A percentile compares a stretch with the other conserved stretches of the same genome.
These are phyloP conservation scores for Spea hammondii DNA, from an alignment of 2,797 vertebrate genomes.

Conservation along the genomic window DNA sequence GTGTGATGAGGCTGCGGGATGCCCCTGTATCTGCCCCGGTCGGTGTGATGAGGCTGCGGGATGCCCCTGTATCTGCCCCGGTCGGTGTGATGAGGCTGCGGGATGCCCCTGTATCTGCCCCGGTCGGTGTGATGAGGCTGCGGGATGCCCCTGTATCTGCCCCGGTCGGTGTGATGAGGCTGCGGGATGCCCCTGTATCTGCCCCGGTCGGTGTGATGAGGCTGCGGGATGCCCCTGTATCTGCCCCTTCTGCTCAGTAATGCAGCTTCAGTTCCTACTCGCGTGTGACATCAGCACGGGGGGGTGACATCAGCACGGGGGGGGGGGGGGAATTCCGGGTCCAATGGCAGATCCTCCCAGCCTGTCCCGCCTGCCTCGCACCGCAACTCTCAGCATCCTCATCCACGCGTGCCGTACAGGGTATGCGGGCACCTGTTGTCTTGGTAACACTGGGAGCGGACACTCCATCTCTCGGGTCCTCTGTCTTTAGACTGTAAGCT, in stretches of 20 bases:
- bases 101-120: not conserved
- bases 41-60: not conserved
- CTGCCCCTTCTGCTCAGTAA: conserved; percentile 32
- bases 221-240: not conserved
- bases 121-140: not conserved
- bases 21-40: not conserved
- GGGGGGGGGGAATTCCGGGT: conserved; percentile 63
- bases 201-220: too few relatives aligned
- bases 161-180: not conserved
- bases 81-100: not conserved
- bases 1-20: too few relatives aligned
- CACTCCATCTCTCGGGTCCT: not conserved
- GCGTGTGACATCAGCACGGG: conserved; percentile 66
- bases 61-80: not conserved
- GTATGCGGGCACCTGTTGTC: too few relatives aligned
- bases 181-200: not conserved
- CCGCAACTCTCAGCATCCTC: conserved; percentile 28
- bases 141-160: not conserved
- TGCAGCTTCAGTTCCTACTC: conserved; percentile 49
- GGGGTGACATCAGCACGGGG: conserved; percentile 55
- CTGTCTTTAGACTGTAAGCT: not conserved
- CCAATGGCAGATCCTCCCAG: conserved; percentile 61
- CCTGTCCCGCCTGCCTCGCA: conserved; percentile 50
- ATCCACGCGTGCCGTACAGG: not conserved
- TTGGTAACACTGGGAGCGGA: too few relatives aligned